These are phyloP conservation scores for Fregata magnificens DNA, from an alignment of 2,113 vertebrate species.

Conservation along the genomic window DNA sequence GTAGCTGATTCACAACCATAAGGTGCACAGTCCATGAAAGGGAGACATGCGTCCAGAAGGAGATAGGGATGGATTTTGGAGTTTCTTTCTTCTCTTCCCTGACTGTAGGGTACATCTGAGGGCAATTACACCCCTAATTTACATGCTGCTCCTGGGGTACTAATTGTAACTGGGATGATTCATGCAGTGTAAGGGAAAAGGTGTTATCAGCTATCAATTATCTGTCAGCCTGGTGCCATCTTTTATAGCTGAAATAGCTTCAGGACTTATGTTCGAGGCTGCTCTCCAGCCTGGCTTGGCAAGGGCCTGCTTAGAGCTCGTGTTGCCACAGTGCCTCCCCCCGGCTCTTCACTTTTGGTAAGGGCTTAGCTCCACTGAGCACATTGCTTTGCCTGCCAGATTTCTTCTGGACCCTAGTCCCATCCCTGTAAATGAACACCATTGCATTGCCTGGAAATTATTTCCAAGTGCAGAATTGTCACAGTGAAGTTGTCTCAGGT, in stretches of 20 bases:
- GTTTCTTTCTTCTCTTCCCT: neutral
- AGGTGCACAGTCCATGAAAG: neutral
- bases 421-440: neutral
- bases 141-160: neutral
- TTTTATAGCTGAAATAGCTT: neutral
- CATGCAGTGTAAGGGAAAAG: neutral
- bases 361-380: neutral
- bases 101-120: neutral
- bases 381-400: neutral
- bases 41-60: neutral
- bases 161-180: neutral
- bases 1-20: neutral
- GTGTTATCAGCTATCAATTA: neutral
- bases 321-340: neutral
- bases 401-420: neutral
- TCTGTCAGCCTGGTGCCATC: neutral
- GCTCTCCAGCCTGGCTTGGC: neutral
- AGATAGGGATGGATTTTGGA: neutral
- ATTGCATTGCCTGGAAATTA: neutral
- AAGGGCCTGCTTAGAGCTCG: neutral
- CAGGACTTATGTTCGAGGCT: neutral
- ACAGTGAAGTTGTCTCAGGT: neutral
- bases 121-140: neutral
- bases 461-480: neutral
- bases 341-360: neutral